Evolutionary conservation across 92 coral and sea anemone species (phyloP).

Genomic region (Hydrozoanthus gracilis): DNA sequence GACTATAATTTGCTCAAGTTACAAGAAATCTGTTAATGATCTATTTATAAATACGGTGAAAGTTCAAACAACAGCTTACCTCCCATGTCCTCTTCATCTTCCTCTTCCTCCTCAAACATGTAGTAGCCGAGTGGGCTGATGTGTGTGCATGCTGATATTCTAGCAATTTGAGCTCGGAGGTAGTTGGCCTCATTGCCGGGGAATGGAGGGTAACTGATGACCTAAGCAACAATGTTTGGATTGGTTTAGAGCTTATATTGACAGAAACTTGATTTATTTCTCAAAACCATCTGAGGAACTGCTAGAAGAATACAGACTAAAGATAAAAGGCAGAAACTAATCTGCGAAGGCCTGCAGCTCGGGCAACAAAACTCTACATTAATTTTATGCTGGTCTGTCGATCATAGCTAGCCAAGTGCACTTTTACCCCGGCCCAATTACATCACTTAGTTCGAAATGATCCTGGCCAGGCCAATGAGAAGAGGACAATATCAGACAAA

Average conservation of each 20-base stretch:
- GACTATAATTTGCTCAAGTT: background rate
- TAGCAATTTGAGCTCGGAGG: constrained; percentile 89
- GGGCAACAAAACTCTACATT: too few relatives aligned
- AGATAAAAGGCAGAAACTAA: too few relatives aligned
- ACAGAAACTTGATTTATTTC: too few relatives aligned
- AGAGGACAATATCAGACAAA: too few relatives aligned
- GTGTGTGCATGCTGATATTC: constrained; percentile 97
- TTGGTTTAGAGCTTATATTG: too few relatives aligned
- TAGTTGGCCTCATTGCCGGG: constrained; percentile 98
- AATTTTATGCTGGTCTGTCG: too few relatives aligned
- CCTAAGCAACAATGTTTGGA: constrained; percentile 49
- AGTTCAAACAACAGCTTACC: constrained; percentile 38
- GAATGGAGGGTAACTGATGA: constrained; percentile 97
- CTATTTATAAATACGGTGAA: background rate
- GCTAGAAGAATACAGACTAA: background rate
- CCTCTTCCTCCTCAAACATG: constrained; percentile 98
- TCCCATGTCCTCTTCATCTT: constrained; percentile 96
- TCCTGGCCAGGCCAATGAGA: too few relatives aligned
- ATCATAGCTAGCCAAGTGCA: too few relatives aligned
- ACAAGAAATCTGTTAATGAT: background rate
- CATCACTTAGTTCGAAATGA: too few relatives aligned
- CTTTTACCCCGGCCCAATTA: too few relatives aligned
- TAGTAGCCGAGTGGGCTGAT: constrained; percentile 97
- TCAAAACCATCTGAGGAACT: background rate
- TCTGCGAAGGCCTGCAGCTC: too few relatives aligned